Base-by-base conservation (phyloP, 2,113 vertebrate genomes). In the Erinaceus europaeus region DNA sequence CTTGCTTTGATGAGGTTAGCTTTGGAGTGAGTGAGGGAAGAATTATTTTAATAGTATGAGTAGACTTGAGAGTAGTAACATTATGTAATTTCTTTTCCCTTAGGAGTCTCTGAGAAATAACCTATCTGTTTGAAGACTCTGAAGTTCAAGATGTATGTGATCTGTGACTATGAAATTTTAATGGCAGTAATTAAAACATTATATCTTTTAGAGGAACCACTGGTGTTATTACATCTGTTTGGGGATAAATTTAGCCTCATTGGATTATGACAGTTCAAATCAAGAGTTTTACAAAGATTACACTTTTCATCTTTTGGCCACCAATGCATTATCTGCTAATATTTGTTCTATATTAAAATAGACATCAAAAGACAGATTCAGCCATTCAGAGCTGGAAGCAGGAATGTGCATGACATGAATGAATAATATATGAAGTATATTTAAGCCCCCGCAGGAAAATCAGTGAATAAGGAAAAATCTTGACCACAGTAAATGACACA, bases 331-430 rank as follows among this genome's bases (percentile, higher is more conserved):
- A 84, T 91, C 81, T 76, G 61, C 77, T 90, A 88, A 92, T 95
- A 94, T 92, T 88, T 94, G 77, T 76, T 94, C 90, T 91, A 6
- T 92, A 78, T 91, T 89, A 89, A 93, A 85, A 79, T 50, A 93
- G 81, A 90, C 89, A 91, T 90, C 85, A 89, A 91, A 89, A 90
- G 57, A 93, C 38, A 89, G 65, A 92, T 50, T 78, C 75, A 91
- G 52, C 13, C 67, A 88, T 32, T 36, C 52, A 36, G 62, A 89
- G 67, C 82, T 81, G 25, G 29, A 83, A 89, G 85, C 42, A 40
- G 42, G 42, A 34, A 61, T 77, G 52, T 36, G 36, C 7, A 69
- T 9, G 38, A n/a, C 46, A 53, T 59, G 42, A 74, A 42, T 78
- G 78, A 87, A 42, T 61, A 55, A 88, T 21, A 83, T 9, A 44